Percentiles rank a stretch among this genome's conserved stretches.
These are phyloP conservation scores for Pimephales promelas DNA, from an alignment of 2,113 vertebrate genomes.

Conservation along the genomic window DNA sequence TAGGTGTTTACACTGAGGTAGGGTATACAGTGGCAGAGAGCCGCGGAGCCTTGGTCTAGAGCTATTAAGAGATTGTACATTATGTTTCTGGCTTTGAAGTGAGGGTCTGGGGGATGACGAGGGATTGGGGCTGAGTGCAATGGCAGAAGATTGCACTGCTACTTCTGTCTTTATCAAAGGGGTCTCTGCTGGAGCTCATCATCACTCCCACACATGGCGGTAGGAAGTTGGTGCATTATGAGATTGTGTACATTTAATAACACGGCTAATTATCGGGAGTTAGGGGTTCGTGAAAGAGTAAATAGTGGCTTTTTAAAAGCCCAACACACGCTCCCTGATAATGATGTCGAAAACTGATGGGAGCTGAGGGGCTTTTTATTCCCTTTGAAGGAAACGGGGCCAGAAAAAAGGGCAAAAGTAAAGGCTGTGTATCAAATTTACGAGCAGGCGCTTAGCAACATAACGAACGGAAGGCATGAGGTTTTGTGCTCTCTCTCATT, in stretches of 20 bases:
- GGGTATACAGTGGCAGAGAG: conserved; percentile 90
- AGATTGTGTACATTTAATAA: conserved; percentile 82
- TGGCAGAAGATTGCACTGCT: conserved; percentile 87
- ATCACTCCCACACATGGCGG: conserved; percentile 74
- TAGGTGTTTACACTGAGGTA: conserved; percentile 99
- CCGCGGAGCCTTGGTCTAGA: conserved; percentile 96
- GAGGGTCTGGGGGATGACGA: conserved; percentile 88
- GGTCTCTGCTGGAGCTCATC: conserved; percentile 79
- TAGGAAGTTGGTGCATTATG: conserved; percentile 81
- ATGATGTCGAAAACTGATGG: conserved; percentile 63
- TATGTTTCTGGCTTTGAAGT: conserved; percentile 99
- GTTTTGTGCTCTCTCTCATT: conserved; percentile 43
- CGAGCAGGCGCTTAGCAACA: conserved; percentile 41
- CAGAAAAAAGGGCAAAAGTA: conserved; percentile 30
- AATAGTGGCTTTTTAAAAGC: conserved; percentile 65
- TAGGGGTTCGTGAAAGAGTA: conserved; percentile 66
- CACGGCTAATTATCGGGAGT: conserved; percentile 76
- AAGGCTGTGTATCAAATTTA: conserved; percentile 53
- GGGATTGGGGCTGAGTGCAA: conserved; percentile 88
- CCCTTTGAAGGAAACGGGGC: conserved; percentile 53
- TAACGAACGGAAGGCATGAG: conserved; percentile 35
- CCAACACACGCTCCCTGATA: conserved; percentile 48
- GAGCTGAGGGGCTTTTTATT: conserved; percentile 58
- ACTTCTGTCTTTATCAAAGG: conserved; percentile 88
- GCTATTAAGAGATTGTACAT: conserved; percentile 99